Conservation (phyloP, 2,888 invertebrate species). For the Seira musarum region DNA sequence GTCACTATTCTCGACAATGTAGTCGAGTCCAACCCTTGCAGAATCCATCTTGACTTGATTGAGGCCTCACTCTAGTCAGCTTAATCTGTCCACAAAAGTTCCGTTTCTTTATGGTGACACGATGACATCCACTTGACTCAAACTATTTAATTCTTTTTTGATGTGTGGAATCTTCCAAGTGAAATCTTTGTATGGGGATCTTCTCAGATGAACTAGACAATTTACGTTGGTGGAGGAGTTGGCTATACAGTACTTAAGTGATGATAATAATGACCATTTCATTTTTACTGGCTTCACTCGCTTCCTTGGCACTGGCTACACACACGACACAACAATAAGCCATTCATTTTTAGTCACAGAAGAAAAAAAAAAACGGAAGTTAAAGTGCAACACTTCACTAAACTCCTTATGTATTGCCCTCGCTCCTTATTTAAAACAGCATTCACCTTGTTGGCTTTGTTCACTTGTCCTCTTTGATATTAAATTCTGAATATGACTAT, state of each 20-base stretch:
- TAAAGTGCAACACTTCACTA: background rate
- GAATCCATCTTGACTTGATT: slow-evolving; percentile 89
- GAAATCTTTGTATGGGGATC: slow-evolving; percentile 2
- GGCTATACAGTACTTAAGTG: background rate
- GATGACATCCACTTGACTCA: slow-evolving; percentile 7
- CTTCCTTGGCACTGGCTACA: background rate
- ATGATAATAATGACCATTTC: slow-evolving; percentile 7
- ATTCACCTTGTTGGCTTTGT: background rate
- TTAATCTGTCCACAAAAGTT: background rate
- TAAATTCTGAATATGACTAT: background rate
- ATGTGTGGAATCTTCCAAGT: background rate
- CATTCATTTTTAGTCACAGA: background rate
- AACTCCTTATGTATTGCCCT: slow-evolving; percentile 1
- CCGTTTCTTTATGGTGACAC: slow-evolving; percentile 6
- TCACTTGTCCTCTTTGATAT: background rate
- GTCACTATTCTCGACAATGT: slow-evolving; percentile 94
- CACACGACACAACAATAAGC: background rate
- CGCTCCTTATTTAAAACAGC: slow-evolving; percentile 8
- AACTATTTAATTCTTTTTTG: background rate
- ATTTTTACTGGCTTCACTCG: background rate
- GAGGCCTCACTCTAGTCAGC: background rate
- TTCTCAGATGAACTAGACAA: background rate
- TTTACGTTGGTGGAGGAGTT: slow-evolving; percentile 5
- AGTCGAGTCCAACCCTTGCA: slow-evolving; percentile 89
- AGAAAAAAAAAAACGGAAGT: background rate